Evolutionary conservation across 2,113 vertebrate species (phyloP).

Genomic region (Chloropsis hardwickii): DNA sequence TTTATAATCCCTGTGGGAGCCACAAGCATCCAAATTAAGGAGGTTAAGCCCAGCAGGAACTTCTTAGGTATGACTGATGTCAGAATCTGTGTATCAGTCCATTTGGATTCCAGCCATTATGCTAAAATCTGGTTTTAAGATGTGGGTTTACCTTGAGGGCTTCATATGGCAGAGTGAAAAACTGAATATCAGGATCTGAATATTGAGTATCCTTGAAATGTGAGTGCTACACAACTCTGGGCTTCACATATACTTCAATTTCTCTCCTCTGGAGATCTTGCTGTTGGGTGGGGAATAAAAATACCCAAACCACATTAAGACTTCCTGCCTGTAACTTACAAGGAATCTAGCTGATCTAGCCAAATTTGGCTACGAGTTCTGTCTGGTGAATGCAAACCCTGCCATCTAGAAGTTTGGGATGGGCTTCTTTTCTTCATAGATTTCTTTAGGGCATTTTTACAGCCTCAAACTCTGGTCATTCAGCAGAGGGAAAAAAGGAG

Average conservation of each 20-base stretch:
- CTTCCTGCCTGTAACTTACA: background rate
- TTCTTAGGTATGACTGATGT: slow-evolving; percentile 84
- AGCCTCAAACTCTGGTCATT: background rate
- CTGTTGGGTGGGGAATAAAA: background rate
- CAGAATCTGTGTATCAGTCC: background rate
- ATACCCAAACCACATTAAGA: background rate
- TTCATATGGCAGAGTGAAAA: background rate
- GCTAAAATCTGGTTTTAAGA: background rate
- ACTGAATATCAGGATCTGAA: background rate
- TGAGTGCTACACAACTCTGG: background rate
- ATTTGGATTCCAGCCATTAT: background rate
- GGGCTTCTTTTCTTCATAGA: background rate
- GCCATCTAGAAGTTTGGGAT: background rate
- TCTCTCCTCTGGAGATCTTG: background rate
- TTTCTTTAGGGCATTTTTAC: background rate
- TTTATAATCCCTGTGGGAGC: slow-evolving; percentile 88
- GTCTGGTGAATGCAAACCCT: background rate
- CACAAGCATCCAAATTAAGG: slow-evolving; percentile 86
- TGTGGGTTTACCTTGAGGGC: background rate
- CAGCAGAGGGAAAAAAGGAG: background rate
- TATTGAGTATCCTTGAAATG: background rate
- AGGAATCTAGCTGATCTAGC: background rate
- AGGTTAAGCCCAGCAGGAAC: slow-evolving; percentile 86
- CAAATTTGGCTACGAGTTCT: background rate
- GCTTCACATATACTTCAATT: background rate